Conservation (phyloP, 2,888 invertebrate species). For the Eristalis intricaria region DNA sequence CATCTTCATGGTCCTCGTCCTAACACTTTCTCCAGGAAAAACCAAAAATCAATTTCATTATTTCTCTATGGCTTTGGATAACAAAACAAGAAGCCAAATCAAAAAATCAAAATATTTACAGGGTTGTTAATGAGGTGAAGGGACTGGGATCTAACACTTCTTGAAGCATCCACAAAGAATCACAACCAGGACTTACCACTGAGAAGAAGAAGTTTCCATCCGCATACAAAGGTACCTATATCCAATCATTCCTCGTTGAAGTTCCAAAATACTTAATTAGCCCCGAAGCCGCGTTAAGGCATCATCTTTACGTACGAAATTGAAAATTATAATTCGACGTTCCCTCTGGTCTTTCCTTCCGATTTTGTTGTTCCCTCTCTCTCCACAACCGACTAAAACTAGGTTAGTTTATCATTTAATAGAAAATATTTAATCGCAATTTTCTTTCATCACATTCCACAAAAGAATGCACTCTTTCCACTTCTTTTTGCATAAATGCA, state of each 20-base stretch:
- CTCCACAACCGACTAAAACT: constrained; percentile 30
- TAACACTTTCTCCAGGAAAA: no score
- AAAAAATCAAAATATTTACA: neutral
- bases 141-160: neutral
- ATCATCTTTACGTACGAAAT: neutral
- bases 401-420: constrained; percentile 51
- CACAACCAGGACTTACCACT: constrained; percentile 3
- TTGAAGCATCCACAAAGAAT: neutral
- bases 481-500: constrained; percentile 57
- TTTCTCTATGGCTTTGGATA: no score
- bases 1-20: no score
- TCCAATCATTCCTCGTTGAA: constrained; percentile 1
- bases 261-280: neutral
- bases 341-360: constrained; percentile 2
- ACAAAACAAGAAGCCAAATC: neutral
- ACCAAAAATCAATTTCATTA: no score
- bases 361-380: neutral
- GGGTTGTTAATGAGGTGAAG: neutral
- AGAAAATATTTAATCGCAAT: constrained; percentile 57
- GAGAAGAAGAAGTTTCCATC: neutral
- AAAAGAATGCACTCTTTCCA: constrained; percentile 61
- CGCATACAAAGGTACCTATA: neutral
- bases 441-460: constrained; percentile 52
- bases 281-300: neutral
- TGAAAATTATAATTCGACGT: neutral